These are phyloP conservation scores for Eupleurogrammus muticus DNA, from an alignment of 2,797 vertebrate genomes.

Conservation along the genomic window DNA sequence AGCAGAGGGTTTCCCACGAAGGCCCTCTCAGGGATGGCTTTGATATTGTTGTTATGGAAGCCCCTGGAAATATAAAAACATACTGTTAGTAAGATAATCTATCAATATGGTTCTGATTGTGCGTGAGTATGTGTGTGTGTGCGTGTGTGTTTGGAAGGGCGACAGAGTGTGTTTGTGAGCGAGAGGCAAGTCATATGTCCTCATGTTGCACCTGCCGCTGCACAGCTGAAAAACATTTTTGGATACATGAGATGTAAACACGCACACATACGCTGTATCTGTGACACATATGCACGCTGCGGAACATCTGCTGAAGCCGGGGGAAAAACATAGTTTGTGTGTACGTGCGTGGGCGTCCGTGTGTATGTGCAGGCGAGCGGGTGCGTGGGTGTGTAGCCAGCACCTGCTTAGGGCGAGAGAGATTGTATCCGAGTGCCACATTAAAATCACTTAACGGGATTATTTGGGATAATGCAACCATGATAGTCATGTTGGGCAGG, in stretches of 20 bases:
- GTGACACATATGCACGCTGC: constrained; percentile 72
- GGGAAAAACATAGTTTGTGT: constrained; percentile 59
- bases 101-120: constrained; percentile 58
- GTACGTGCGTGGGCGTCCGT: constrained; percentile 21
- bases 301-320: constrained; percentile 83
- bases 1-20: constrained; percentile 95
- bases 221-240: constrained; percentile 82
- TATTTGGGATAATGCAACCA: constrained; percentile 80
- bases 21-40: constrained; percentile 93
- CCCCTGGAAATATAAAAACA: constrained; percentile 84
- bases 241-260: constrained; percentile 83
- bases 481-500: constrained; percentile 79
- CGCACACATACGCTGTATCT: constrained; percentile 71
- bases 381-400: constrained; percentile 76
- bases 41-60: constrained; percentile 98
- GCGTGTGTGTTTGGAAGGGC: constrained; percentile 38
- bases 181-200: constrained; percentile 67
- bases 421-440: constrained; percentile 84
- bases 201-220: constrained; percentile 81
- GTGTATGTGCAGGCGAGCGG: constrained; percentile 52
- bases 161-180: constrained; percentile 45
- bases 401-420: constrained; percentile 85
- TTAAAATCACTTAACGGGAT: constrained; percentile 85
- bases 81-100: constrained; percentile 35
- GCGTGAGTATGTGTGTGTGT: constrained; percentile 13